Percentiles rank a stretch among this genome's conserved stretches.
phyloP scores from a whole-genome alignment of 2,888 invertebrate species.

The Exephanes ischioxanthus region DNA sequence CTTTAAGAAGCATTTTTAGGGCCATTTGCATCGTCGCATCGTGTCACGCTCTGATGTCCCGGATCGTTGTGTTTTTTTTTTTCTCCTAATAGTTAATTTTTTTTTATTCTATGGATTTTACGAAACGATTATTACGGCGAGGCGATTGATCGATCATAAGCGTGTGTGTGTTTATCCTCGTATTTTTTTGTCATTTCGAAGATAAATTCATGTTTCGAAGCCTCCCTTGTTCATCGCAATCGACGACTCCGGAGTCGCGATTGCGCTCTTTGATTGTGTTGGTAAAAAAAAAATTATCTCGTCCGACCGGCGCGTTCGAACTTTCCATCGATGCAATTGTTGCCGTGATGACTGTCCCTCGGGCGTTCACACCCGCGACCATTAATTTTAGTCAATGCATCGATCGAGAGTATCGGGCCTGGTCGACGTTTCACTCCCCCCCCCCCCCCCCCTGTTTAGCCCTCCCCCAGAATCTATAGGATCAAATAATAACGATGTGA shows the following conservation, averaged over 20 bases:
- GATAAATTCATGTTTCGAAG: constrained; percentile 35
- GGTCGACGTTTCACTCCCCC: constrained; percentile 54
- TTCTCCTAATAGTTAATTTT: constrained; percentile 17
- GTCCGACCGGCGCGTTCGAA: constrained; percentile 1
- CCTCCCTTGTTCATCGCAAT: constrained; percentile 15
- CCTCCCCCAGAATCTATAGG: constrained; percentile 62
- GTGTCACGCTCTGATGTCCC: constrained; percentile 53
- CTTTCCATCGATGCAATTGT: constrained; percentile 32
- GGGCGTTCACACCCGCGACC: not conserved
- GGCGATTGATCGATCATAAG: constrained; percentile 45
- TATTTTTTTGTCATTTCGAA: constrained; percentile 1
- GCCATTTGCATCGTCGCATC: constrained; percentile 65
- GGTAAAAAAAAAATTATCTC: constrained; percentile 11
- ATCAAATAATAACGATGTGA: constrained; percentile 74
- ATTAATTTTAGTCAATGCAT: constrained; percentile 33
- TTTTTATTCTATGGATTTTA: constrained; percentile 14
- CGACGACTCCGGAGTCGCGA: constrained; percentile 19
- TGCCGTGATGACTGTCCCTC: not conserved
- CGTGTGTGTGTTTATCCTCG: constrained; percentile 51
- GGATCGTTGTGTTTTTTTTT: constrained; percentile 47
- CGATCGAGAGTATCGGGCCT: constrained; percentile 70
- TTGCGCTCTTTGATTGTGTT: constrained; percentile 33
- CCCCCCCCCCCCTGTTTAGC: constrained; percentile 46
- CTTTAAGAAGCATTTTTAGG: constrained; percentile 38
- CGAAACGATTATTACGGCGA: constrained; percentile 26